A percentile compares a stretch with the other conserved stretches of the same genome.
These are phyloP conservation scores for Xestia rhomboidea DNA, from an alignment of 2,888 invertebrate species.

Conservation along the genomic window DNA sequence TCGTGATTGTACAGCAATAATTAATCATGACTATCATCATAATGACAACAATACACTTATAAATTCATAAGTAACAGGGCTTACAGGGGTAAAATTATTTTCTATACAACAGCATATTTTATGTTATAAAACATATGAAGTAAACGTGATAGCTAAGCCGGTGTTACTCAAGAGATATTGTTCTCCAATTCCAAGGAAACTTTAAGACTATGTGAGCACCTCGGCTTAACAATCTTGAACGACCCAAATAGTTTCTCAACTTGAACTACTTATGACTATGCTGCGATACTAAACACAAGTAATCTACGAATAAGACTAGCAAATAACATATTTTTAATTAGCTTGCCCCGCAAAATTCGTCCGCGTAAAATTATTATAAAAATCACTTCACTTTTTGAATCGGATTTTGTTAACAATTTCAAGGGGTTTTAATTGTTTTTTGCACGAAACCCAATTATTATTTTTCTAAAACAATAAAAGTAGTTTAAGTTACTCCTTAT, in stretches of 20 bases:
- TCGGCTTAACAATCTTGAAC: slow-evolving; percentile 56
- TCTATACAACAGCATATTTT: neutral
- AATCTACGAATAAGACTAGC: slow-evolving; percentile 6
- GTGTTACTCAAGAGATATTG: slow-evolving; percentile 50
- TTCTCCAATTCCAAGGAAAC: slow-evolving; percentile 45
- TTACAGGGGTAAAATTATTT: neutral
- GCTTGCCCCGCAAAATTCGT: too few species aligned
- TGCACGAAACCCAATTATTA: too few species aligned
- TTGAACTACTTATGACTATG: slow-evolving; percentile 30
- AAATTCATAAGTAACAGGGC: neutral
- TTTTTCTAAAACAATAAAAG: too few species aligned
- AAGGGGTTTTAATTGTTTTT: too few species aligned
- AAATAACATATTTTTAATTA: neutral
- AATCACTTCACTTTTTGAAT: too few species aligned
- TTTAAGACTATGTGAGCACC: slow-evolving; percentile 51
- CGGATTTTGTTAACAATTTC: too few species aligned
- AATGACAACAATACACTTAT: neutral
- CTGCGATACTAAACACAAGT: slow-evolving; percentile 8
- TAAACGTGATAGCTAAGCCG: slow-evolving; percentile 6
- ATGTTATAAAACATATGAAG: slow-evolving; percentile 23
- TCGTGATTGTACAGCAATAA: neutral
- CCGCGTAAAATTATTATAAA: too few species aligned
- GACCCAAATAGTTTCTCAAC: slow-evolving; percentile 55
- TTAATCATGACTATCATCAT: too few species aligned
- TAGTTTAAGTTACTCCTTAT: too few species aligned